Conservation (phyloP, 92 coral and sea anemone species). For the Paragorgia papillata region DNA sequence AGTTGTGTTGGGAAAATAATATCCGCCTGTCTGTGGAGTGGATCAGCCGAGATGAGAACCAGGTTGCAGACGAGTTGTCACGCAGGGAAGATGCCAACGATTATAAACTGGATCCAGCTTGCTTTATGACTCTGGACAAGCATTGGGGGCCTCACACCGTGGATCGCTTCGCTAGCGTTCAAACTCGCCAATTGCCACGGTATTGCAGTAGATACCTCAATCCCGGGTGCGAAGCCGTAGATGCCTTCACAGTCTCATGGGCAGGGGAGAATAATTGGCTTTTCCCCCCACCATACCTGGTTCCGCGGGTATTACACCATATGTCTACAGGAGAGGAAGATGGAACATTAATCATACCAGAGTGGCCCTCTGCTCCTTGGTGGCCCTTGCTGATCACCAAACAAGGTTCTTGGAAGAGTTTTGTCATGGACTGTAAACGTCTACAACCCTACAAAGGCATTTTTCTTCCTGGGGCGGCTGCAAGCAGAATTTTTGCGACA, state of each 20-base stretch:
- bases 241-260: conserved; percentile 73
- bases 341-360: conserved; percentile 66
- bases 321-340: conserved; percentile 57
- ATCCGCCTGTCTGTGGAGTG: conserved; percentile 60
- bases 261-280: conserved; percentile 64
- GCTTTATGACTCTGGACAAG: conserved; percentile 49
- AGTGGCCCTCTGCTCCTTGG: conserved; percentile 74
- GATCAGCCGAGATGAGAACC: conserved; percentile 57
- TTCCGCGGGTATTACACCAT: conserved; percentile 62
- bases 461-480: conserved; percentile 55
- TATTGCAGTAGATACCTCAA: conserved; percentile 56
- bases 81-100: conserved; percentile 56
- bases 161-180: conserved; percentile 60
- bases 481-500: conserved; percentile 56
- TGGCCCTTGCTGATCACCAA: conserved; percentile 66
- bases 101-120: conserved; percentile 58
- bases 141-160: conserved; percentile 61
- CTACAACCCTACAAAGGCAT: conserved; percentile 42
- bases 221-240: conserved; percentile 59
- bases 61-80: conserved; percentile 41
- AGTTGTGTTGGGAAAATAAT: conserved; percentile 50
- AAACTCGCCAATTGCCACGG: conserved; percentile 54
- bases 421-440: conserved; percentile 40
- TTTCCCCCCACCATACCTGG: conserved; percentile 60
- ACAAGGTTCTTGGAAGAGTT: conserved; percentile 50